A percentile compares a stretch with the other conserved stretches of the same genome.
phyloP scores from a whole-genome alignment of 2,888 invertebrate genomes.

The Drosophila conformis region DNA sequence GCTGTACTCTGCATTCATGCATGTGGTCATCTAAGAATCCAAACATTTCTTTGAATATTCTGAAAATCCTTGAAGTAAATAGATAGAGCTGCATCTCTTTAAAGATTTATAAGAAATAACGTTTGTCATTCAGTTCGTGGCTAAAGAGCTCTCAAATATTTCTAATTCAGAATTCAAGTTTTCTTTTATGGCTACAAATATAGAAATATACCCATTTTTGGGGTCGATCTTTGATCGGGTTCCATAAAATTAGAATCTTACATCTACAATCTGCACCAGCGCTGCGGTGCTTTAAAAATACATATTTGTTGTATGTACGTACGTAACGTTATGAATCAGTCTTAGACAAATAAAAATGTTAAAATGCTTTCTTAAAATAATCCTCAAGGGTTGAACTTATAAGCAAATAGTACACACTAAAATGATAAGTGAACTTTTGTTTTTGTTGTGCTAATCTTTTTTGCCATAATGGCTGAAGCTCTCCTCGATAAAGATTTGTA shows the following conservation, averaged over 20 bases:
- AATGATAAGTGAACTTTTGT: slow-evolving; percentile 19
- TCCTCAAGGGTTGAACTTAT: slow-evolving; percentile 14
- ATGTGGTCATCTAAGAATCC: background rate
- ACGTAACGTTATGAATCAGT: slow-evolving; percentile 60
- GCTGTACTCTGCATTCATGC: background rate
- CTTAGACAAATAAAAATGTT: slow-evolving; percentile 58
- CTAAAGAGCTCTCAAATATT: slow-evolving; percentile 49
- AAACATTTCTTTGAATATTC: background rate
- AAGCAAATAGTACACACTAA: slow-evolving; percentile 25
- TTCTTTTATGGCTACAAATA: slow-evolving; percentile 53
- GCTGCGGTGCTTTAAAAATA: slow-evolving; percentile 21
- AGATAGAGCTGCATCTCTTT: background rate
- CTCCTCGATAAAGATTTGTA: slow-evolving; percentile 82
- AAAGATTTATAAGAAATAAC: background rate
- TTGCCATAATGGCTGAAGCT: slow-evolving; percentile 70
- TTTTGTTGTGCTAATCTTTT: slow-evolving; percentile 44
- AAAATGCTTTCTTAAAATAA: slow-evolving; percentile 36
- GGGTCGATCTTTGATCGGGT: slow-evolving; percentile 12
- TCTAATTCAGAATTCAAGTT: slow-evolving; percentile 46
- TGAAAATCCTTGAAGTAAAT: background rate
- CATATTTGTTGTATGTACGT: slow-evolving; percentile 7
- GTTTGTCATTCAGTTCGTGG: slow-evolving; percentile 43
- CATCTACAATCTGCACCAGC: slow-evolving; percentile 29
- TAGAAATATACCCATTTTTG: slow-evolving; percentile 30
- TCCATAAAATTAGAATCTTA: slow-evolving; percentile 31